Evolutionary conservation across 2,113 vertebrate genomes (phyloP), one percentile per base, ranked within the genome.

Genomic region (Perccottus glenii): DNA sequence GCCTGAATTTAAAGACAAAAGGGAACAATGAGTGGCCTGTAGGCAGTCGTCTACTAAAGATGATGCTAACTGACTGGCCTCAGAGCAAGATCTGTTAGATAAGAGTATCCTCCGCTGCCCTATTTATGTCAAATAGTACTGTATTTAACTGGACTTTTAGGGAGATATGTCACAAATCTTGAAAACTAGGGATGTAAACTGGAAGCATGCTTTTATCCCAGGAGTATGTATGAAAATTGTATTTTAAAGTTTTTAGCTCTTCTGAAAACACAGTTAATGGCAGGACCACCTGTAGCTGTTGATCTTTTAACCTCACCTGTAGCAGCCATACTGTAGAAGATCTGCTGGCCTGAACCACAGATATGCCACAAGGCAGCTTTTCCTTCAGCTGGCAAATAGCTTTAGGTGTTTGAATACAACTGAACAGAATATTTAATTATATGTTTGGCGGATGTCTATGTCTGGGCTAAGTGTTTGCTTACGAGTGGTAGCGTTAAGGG

Each of bases 271-370:
- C 64, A 81, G 58, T 83, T 77, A 74, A 71, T 67, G 76, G 73
- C 80, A 79, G 86, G 77, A 82, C 53, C 64, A 78, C 83, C 79
- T 86, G 84, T 88, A 78, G 83, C 83, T 61, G 77, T 84, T 67
- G 69, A 16, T 83, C 83, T 77, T 83, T 75, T 77, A 84, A 81
- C 84, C 87, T 90, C 86, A 84, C 74, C 69, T 86, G 90, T 91
- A 90, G 88, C 85, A 89, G 88, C 87, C 88, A 82, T 83, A 85
- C 81, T 88, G 88, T 88, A 86, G 85, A 89, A 78, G 77, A 79
- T 76, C 75, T 80, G 77, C 83, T 82, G 84, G 82, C 71, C 78
- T 78, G 67, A 84, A 77, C 65, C 75, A 78, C 77, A 60, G 43
- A 67, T 33, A 75, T 69, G 77, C 82, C 87, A 68, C 67, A 72